Evolutionary conservation across 2,797 vertebrate genomes (phyloP).

Genomic region (Lithobates sylvaticus): DNA sequence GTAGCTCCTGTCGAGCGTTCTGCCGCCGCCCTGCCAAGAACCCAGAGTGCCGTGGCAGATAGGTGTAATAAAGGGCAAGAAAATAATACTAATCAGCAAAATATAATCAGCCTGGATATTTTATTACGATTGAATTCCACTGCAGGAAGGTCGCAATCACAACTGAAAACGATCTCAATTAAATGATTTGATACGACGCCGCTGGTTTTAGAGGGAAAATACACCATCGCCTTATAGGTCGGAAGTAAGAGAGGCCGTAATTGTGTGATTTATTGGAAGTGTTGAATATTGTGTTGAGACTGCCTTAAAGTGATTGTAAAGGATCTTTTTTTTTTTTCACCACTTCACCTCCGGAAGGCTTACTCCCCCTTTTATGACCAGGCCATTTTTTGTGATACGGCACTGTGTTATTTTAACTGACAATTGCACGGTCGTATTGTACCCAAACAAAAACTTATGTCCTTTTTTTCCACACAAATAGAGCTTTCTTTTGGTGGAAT

Average conservation of each 20-base stretch:
- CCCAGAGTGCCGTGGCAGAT: slow-evolving; percentile 14
- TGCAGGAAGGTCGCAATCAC: slow-evolving; percentile 20
- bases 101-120: slow-evolving; percentile 27
- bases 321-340: too few species aligned
- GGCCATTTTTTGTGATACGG: too few species aligned
- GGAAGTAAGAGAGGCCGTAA: neutral
- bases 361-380: too few species aligned
- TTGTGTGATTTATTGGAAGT: neutral
- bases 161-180: slow-evolving; percentile 16
- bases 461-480: too few species aligned
- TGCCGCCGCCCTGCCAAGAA: slow-evolving; percentile 14
- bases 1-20: slow-evolving; percentile 16
- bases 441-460: too few species aligned
- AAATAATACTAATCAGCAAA: slow-evolving; percentile 46
- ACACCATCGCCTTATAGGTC: neutral
- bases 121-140: slow-evolving; percentile 14
- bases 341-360: too few species aligned
- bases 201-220: neutral
- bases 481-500: too few species aligned
- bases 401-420: too few species aligned
- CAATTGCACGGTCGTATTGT: too few species aligned
- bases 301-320: too few species aligned
- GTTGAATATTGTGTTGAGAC: neutral
- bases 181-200: neutral
- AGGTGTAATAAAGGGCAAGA: slow-evolving; percentile 14